Percentiles rank a stretch among this genome's conserved stretches.
phyloP scores from a whole-genome alignment of 2,888 invertebrate species.

The Cancer borealis region DNA sequence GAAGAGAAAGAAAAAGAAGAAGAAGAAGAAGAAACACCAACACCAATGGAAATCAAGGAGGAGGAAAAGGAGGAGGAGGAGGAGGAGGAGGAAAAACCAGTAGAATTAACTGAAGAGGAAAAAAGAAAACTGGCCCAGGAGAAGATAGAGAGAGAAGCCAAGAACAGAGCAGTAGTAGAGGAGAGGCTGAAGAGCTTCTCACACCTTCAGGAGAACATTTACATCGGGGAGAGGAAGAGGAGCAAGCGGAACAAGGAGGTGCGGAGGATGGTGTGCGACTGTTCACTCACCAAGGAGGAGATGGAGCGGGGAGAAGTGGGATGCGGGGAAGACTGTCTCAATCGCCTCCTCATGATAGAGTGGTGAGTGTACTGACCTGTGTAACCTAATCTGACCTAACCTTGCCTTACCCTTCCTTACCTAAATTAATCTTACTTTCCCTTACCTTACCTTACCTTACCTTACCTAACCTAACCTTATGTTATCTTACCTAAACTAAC shows the following conservation, averaged over 20 bases:
- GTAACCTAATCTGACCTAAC: background rate
- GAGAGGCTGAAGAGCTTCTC: conserved; percentile 66
- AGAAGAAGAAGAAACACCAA: conserved; percentile 21
- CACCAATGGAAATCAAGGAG: background rate
- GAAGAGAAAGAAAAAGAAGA: conserved; percentile 59
- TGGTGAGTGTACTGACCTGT: conserved; percentile 84
- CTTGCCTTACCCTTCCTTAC: background rate
- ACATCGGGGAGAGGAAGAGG: conserved; percentile 72
- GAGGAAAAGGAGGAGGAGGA: conserved; percentile 60
- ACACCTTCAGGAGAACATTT: conserved; percentile 70
- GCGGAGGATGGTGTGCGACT: conserved; percentile 96
- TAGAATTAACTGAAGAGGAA: conserved; percentile 45
- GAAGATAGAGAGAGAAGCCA: conserved; percentile 51
- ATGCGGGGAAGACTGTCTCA: conserved; percentile 97
- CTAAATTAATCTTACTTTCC: background rate
- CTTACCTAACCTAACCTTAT: too few relatives aligned
- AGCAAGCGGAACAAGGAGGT: conserved; percentile 86
- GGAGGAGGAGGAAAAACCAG: conserved; percentile 49
- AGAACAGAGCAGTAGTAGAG: conserved; percentile 69
- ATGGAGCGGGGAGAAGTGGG: conserved; percentile 90
- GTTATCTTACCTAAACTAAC: too few relatives aligned
- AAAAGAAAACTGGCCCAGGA: background rate
- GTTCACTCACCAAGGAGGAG: conserved; percentile 94
- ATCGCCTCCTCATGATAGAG: conserved; percentile 98
- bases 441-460: background rate